Percentiles rank a stretch among this genome's conserved stretches.
Conservation (phyloP, 2,113 vertebrate species). For the Coregonus clupeaformis region DNA sequence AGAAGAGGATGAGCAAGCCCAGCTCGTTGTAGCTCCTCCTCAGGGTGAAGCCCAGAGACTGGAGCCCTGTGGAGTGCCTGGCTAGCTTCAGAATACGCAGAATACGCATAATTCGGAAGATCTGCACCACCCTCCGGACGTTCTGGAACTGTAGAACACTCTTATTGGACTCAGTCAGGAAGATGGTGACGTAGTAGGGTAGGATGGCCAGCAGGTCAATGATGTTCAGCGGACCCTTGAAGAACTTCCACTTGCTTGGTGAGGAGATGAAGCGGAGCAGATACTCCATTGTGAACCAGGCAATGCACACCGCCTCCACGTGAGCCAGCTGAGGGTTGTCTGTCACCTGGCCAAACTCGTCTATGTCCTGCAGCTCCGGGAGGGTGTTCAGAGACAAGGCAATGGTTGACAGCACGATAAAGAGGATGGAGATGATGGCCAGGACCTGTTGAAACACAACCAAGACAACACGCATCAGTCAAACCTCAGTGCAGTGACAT, state of each 20-base stretch:
- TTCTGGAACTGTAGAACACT: slow-evolving; percentile 98
- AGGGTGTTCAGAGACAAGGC: slow-evolving; percentile 98
- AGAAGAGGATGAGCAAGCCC: slow-evolving; percentile 92
- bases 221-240: slow-evolving; percentile 93
- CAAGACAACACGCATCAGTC: slow-evolving; percentile 42
- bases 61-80: slow-evolving; percentile 93
- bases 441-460: slow-evolving; percentile 82
- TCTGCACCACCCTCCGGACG: slow-evolving; percentile 93
- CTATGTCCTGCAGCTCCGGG: slow-evolving; percentile 91
- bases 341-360: slow-evolving; percentile 89
- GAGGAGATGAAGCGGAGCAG: slow-evolving; percentile 94
- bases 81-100: slow-evolving; percentile 93
- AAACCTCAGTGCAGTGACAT: not conserved
- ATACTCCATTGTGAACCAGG: slow-evolving; percentile 99
- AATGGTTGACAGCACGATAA: slow-evolving; percentile 97
- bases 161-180: slow-evolving; percentile 97
- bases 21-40: slow-evolving; percentile 95
- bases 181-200: slow-evolving; percentile 97
- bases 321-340: slow-evolving; percentile 96
- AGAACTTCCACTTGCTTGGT: slow-evolving; percentile 98
- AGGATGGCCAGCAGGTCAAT: slow-evolving; percentile 95
- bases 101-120: slow-evolving; percentile 98
- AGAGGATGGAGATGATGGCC: slow-evolving; percentile 97
- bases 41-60: slow-evolving; percentile 95
- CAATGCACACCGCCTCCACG: slow-evolving; percentile 94